These are phyloP conservation scores for Apus apus DNA, from an alignment of 2,113 vertebrate genomes.

Conservation along the genomic window DNA sequence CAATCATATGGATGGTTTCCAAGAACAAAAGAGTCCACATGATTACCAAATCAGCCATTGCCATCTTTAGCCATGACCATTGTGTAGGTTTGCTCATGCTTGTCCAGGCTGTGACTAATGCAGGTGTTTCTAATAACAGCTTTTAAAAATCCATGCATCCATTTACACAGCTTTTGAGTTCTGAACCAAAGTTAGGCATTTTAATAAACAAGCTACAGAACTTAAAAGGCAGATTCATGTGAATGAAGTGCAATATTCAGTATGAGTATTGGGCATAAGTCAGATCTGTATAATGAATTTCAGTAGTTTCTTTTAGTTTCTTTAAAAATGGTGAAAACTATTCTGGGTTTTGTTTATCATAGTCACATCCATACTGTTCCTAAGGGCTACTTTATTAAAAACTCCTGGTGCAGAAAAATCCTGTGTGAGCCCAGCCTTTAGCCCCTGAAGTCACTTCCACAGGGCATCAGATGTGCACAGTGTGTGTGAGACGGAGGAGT, in stretches of 20 bases:
- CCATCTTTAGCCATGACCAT: not conserved
- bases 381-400: not conserved
- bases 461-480: accelerated
- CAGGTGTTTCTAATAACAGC: not conserved
- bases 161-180: not conserved
- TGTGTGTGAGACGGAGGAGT: not conserved
- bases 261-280: not conserved
- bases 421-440: not conserved
- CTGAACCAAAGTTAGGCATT: not conserved
- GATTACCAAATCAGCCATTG: not conserved
- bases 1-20: not conserved
- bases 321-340: not conserved
- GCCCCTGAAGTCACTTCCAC: not conserved
- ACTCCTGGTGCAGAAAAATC: not conserved
- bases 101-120: not conserved
- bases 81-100: not conserved
- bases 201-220: not conserved
- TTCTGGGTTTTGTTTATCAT: not conserved
- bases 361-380: not conserved
- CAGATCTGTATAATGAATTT: not conserved
- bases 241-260: not conserved
- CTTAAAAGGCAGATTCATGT: not conserved
- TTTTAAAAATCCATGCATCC: not conserved
- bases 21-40: not conserved
- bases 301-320: not conserved